phyloP scores from a whole-genome alignment of 2,888 invertebrate species.

The Arenicola marina region DNA sequence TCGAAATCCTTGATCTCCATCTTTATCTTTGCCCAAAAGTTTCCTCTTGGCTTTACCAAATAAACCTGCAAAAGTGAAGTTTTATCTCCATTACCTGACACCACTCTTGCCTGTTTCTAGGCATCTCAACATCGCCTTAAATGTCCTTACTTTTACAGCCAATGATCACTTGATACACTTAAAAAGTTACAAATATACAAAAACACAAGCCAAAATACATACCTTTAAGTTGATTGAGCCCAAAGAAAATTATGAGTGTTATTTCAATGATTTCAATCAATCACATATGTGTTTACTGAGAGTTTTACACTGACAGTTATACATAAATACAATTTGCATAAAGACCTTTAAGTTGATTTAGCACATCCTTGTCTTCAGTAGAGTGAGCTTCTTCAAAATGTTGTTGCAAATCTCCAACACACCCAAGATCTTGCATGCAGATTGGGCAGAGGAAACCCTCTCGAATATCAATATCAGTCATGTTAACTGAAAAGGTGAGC shows the following conservation, averaged over 20 bases:
- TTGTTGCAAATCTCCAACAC: slow-evolving; percentile 78
- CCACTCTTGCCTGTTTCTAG: too few relatives aligned
- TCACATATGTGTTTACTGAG: too few relatives aligned
- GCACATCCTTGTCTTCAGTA: slow-evolving; percentile 63
- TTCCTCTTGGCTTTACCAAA: slow-evolving; percentile 87
- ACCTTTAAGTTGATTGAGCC: slow-evolving; percentile 50
- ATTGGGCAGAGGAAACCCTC: slow-evolving; percentile 96
- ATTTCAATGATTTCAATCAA: not conserved
- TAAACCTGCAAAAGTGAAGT: slow-evolving; percentile 53
- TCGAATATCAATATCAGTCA: slow-evolving; percentile 57
- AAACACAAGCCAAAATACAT: too few relatives aligned
- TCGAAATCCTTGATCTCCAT: slow-evolving; percentile 10
- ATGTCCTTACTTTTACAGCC: too few relatives aligned
- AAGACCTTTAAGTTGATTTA: slow-evolving; percentile 60
- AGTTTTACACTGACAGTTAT: too few relatives aligned
- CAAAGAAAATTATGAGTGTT: too few relatives aligned
- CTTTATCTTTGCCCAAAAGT: slow-evolving; percentile 73
- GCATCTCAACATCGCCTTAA: too few relatives aligned
- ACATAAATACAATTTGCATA: not conserved
- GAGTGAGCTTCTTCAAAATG: slow-evolving; percentile 88
- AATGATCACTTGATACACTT: too few relatives aligned
- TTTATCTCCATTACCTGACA: not conserved
- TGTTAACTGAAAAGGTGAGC: too few relatives aligned
- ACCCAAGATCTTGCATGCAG: slow-evolving; percentile 87
- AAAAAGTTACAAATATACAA: too few relatives aligned